Conservation (phyloP, 2,113 vertebrate species). For the Galeopterus variegatus region DNA sequence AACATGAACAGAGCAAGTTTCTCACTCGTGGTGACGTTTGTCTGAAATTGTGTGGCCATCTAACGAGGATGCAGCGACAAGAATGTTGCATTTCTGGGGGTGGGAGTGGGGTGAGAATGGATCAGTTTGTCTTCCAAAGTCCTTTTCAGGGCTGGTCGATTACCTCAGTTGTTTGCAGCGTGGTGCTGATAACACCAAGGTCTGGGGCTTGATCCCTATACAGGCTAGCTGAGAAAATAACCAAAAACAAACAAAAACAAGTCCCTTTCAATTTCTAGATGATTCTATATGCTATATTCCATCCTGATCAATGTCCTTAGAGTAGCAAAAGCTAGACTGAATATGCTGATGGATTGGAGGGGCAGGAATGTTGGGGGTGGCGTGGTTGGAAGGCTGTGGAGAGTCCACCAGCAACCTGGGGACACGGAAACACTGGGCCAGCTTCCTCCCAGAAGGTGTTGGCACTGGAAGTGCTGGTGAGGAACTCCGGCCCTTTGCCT, state of each 20-base stretch:
- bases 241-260: neutral
- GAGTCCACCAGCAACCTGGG: neutral
- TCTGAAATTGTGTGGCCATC: neutral
- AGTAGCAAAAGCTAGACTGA: neutral
- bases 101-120: neutral
- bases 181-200: too few relatives aligned
- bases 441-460: neutral
- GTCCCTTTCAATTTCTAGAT: neutral
- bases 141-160: neutral
- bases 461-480: neutral
- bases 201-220: too few relatives aligned
- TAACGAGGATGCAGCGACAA: neutral
- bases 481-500: neutral
- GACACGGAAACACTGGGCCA: neutral
- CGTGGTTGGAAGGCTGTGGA: neutral
- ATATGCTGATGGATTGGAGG: neutral
- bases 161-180: too few relatives aligned
- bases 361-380: too few relatives aligned
- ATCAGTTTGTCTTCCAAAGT: neutral
- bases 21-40: neutral
- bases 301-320: neutral
- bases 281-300: neutral
- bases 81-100: neutral
- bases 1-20: neutral
- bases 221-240: too few relatives aligned